Evolutionary conservation across 2,113 vertebrate genomes (phyloP).

Genomic region (Heterochromis multidens): DNA sequence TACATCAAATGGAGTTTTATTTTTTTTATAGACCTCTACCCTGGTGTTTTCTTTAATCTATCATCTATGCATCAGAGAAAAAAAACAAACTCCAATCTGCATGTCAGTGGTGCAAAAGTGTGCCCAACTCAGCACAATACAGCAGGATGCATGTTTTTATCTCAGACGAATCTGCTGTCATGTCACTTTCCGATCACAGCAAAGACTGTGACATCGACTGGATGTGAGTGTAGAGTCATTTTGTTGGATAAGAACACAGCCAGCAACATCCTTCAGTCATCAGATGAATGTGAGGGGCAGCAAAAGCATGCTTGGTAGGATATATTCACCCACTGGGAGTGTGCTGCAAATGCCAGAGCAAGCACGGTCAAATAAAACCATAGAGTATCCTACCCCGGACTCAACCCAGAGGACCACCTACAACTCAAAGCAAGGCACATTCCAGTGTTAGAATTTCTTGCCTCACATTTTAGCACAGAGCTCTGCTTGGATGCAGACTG

Average conservation of each 20-base stretch:
- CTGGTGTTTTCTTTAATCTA: background rate
- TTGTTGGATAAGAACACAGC: constrained; percentile 15
- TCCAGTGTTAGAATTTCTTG: background rate
- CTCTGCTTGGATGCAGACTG: background rate
- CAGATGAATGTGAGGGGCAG: constrained; percentile 21
- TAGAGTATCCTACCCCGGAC: background rate
- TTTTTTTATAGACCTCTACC: background rate
- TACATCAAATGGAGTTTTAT: background rate
- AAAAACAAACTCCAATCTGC: background rate
- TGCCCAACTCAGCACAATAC: background rate
- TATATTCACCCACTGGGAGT: constrained; percentile 23
- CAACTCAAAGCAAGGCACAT: background rate
- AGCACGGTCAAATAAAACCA: background rate
- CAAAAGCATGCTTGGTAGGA: background rate
- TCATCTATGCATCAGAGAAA: background rate
- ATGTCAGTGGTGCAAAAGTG: background rate
- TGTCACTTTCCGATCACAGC: constrained; percentile 16
- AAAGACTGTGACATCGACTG: background rate
- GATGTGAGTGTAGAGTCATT: constrained; percentile 42
- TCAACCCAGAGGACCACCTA: background rate
- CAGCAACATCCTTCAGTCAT: constrained; percentile 19
- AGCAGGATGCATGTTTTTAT: background rate
- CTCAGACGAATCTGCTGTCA: background rate
- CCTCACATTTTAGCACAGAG: background rate
- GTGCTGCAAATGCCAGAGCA: background rate